Percentiles rank a stretch among this genome's conserved stretches.
Conservation (phyloP, 2,888 invertebrate species). For the Leptopterna dolabrata region DNA sequence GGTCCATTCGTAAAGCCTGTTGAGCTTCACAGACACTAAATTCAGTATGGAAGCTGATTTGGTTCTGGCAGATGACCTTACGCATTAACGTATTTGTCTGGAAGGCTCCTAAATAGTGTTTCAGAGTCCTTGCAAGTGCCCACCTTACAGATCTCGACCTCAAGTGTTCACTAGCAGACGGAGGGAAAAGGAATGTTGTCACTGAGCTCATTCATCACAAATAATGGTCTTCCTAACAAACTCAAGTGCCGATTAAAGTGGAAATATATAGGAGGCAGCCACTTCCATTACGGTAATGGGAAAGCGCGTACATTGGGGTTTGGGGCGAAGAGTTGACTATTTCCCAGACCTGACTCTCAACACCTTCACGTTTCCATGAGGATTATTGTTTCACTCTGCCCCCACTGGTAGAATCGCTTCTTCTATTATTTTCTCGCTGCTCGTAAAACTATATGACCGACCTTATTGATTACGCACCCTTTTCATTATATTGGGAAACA, state of each 20-base stretch:
- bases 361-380: not conserved
- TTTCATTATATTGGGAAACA: no score
- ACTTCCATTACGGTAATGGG: slow-evolving; percentile 18
- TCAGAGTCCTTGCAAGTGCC: not conserved
- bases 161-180: not conserved
- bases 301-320: not conserved
- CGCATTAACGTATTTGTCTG: not conserved
- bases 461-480: no score
- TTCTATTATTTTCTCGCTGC: not conserved
- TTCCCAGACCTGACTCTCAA: not conserved
- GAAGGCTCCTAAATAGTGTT: not conserved
- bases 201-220: not conserved
- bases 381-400: not conserved
- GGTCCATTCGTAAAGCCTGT: not conserved
- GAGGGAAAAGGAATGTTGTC: not conserved
- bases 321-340: not conserved
- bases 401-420: no score
- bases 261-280: not conserved
- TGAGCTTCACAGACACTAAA: not conserved
- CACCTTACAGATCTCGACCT: not conserved
- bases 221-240: slow-evolving; percentile 12
- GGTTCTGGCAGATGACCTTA: not conserved
- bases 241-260: slow-evolving; percentile 23
- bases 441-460: not conserved
- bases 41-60: no score